Percentiles rank a stretch among this genome's conserved stretches.
Conservation (phyloP, 2,113 vertebrate genomes). For the Menidia beryllina region DNA sequence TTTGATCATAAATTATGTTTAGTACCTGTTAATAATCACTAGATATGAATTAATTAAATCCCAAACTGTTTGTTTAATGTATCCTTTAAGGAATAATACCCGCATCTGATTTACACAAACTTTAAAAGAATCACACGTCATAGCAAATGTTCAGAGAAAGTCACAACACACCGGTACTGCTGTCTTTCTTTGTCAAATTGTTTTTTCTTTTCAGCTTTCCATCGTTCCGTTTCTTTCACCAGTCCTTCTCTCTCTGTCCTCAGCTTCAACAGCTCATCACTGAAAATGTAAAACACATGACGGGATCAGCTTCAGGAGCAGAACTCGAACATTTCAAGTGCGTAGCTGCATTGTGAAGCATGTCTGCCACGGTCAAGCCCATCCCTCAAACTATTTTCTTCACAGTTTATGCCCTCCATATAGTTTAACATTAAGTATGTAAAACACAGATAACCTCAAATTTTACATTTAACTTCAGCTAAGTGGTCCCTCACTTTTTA, state of each 20-base stretch:
- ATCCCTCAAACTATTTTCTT: neutral
- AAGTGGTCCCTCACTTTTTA: conserved; percentile 83
- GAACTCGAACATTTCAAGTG: neutral
- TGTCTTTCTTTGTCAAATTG: conserved; percentile 41
- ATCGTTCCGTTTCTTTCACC: conserved; percentile 73
- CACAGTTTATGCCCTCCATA: neutral
- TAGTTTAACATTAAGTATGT: neutral
- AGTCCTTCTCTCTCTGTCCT: conserved; percentile 76
- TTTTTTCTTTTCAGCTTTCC: conserved; percentile 58
- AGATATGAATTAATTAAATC: too few relatives aligned
- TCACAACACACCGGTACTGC: conserved; percentile 57
- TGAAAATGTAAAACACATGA: conserved; percentile 62
- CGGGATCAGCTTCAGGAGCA: neutral
- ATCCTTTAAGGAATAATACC: too few relatives aligned
- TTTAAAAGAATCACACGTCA: neutral
- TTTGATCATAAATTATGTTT: neutral
- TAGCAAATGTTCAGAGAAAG: neutral
- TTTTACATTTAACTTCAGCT: neutral
- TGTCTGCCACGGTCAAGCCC: neutral
- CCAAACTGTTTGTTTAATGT: too few relatives aligned
- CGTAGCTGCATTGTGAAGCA: neutral
- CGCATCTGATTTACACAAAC: neutral
- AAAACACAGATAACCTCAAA: neutral
- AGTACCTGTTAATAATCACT: neutral
- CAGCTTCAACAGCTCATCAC: conserved; percentile 80